phyloP scores from a whole-genome alignment of 1,140 invertebrate genomes.

The Aphis gossypii region DNA sequence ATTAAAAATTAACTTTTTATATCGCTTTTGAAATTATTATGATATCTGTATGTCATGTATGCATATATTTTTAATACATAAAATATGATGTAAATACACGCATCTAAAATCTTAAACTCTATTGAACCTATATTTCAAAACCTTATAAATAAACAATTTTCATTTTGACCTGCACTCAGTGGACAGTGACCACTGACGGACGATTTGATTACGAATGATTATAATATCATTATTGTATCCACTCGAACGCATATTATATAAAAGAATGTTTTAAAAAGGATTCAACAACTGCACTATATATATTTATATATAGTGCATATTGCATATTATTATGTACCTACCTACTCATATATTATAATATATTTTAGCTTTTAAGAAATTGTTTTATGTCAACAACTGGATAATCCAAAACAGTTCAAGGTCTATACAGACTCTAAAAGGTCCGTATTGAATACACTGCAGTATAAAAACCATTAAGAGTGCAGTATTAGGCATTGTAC shows the following conservation, averaged over 20 bases:
- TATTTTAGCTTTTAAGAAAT: background rate
- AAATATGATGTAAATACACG: background rate
- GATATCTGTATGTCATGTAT: background rate
- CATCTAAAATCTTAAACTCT: background rate
- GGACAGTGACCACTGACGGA: background rate
- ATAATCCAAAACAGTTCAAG: background rate
- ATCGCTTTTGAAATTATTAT: background rate
- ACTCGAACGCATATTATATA: background rate
- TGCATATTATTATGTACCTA: background rate
- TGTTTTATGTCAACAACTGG: background rate
- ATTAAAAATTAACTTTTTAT: background rate
- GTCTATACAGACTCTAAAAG: background rate
- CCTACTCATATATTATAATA: background rate
- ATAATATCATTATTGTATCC: slow-evolving; percentile 1
- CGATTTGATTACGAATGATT: background rate
- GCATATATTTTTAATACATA: background rate
- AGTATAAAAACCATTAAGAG: background rate
- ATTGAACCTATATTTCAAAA: background rate
- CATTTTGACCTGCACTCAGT: background rate
- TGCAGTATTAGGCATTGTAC: background rate
- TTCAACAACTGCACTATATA: background rate
- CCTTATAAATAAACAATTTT: slow-evolving; percentile 5
- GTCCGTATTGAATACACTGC: background rate
- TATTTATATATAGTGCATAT: background rate
- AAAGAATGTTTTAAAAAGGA: background rate